A percentile compares a stretch with the other conserved stretches of the same genome.
phyloP scores from a whole-genome alignment of 2,888 invertebrate genomes.

The Drosophila percnosoma region DNA sequence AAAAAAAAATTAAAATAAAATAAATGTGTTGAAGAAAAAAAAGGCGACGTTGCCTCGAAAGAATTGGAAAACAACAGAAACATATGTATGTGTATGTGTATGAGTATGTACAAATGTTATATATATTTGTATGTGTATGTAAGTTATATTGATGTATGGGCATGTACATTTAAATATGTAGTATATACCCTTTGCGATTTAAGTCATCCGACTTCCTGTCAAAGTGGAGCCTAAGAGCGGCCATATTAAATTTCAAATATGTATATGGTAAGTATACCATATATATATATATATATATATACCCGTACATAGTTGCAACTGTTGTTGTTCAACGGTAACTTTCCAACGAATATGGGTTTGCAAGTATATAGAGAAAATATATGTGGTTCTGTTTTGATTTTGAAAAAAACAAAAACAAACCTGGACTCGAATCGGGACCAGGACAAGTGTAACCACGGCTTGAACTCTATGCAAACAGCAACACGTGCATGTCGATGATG shows the following conservation, averaged over 20 bases:
- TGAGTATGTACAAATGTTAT: conserved; percentile 1
- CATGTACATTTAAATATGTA: conserved; percentile 3
- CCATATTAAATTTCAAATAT: conserved; percentile 48
- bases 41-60: conserved; percentile 44
- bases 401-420: background rate
- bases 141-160: background rate
- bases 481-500: conserved; percentile 53
- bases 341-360: conserved; percentile 25
- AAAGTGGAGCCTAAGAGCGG: conserved; percentile 29
- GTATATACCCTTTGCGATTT: background rate
- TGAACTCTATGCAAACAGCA: conserved; percentile 42
- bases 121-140: background rate
- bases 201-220: conserved; percentile 48
- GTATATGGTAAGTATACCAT: background rate
- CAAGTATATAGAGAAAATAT: background rate
- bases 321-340: conserved; percentile 33
- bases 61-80: conserved; percentile 78
- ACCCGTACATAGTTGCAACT: conserved; percentile 10
- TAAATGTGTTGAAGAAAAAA: conserved; percentile 29
- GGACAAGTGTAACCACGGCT: background rate
- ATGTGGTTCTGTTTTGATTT: conserved; percentile 7
- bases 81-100: conserved; percentile 20
- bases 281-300: conserved; percentile 1
- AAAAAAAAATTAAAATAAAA: conserved; percentile 31
- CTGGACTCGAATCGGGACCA: background rate